These are phyloP conservation scores for human DNA, from an alignment of 2,113 vertebrate genomes.

Conservation along the genomic window GRCh38 chr1:57488501-57489000, in stretches of 20 bases:
- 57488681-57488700: too few relatives aligned
- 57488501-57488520: too few relatives aligned
- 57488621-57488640: too few relatives aligned
- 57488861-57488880: neutral
- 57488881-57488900: neutral
- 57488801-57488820: slow-evolving; percentile 39
- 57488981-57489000: neutral
- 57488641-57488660: too few relatives aligned
- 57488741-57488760: neutral
- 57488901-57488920: neutral
- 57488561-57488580: too few relatives aligned
- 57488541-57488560: too few relatives aligned
- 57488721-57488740: neutral
- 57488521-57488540: too few relatives aligned
- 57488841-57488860: slow-evolving; percentile 11
- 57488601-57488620: too few relatives aligned
- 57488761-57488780: neutral
- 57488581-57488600: too few relatives aligned
- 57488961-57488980: neutral
- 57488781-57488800: neutral
- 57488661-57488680: too few relatives aligned
- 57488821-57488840: neutral
- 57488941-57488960: neutral
- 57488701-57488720: neutral
- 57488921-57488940: neutral